Evolutionary conservation across 35 echinoderm and acorn worm species (phyloP).

Genomic region (Hemicentrotus pulcherrimus): DNA sequence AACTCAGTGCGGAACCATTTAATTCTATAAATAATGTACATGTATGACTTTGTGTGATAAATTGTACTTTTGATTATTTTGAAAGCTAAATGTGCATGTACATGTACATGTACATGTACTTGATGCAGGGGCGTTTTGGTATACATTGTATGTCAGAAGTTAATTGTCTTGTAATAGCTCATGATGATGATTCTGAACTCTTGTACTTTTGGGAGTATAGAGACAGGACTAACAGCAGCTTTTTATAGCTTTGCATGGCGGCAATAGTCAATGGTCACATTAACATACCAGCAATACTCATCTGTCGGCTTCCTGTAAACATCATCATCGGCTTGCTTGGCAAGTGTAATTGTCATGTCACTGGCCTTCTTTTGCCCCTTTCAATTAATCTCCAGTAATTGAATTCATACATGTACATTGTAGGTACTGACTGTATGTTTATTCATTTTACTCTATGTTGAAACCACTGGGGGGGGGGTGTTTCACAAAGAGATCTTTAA

Average conservation of each 20-base stretch:
- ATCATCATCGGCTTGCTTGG: background rate
- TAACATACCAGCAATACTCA: constrained; percentile 1
- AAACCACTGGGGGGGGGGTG: too few species aligned
- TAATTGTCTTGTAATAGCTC: too few species aligned
- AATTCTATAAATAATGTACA: too few species aligned
- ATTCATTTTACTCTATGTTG: too few species aligned
- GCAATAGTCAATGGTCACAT: background rate
- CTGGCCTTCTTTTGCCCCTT: background rate
- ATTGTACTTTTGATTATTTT: background rate
- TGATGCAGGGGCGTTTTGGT: too few species aligned
- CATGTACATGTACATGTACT: background rate
- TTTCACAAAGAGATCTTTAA: too few species aligned
- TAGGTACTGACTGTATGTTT: too few species aligned
- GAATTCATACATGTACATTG: background rate
- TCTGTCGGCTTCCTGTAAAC: constrained; percentile 1
- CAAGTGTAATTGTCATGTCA: constrained; percentile 1
- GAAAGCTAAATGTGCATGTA: background rate
- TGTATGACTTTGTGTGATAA: too few species aligned
- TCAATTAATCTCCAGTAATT: background rate
- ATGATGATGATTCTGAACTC: too few species aligned
- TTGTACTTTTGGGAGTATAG: too few species aligned
- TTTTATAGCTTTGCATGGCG: background rate
- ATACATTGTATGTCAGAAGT: too few species aligned
- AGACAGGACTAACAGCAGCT: background rate
- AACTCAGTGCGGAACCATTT: too few species aligned